Evolutionary conservation across 2,113 vertebrate species (phyloP), one percentile per base, ranked within the genome.

Genomic region (Colossoma macropomum): DNA sequence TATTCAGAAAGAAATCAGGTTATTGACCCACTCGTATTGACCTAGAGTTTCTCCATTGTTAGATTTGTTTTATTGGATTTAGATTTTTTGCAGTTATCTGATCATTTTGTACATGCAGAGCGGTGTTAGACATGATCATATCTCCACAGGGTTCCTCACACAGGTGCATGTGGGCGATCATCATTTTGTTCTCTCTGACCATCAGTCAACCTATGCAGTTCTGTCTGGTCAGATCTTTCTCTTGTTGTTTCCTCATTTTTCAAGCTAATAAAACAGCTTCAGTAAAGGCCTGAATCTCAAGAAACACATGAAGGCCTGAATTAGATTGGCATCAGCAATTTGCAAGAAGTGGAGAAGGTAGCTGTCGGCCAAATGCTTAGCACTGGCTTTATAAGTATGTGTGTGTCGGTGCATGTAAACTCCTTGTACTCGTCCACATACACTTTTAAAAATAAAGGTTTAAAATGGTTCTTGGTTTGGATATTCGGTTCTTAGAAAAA

Each of bases 111-210:
- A 38, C 34, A 4, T 38, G 7, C 7, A 38, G 3, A 7, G 34
- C n/a, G 34, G 34, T 3, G 34, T 4, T 56, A 4, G 30, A 45
- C n/a, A n/a, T n/a, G n/a, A n/a, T n/a, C n/a, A n/a, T 27, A 70
- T 71, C 45, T 72, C 32, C 15, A 6, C 32, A 32, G 63, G 77
- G 59, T 70, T 21, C 66, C 21, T 62, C 28, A 27, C 66, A 32
- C 32, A 80, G 65, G 65, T 72, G 25, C 54, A 76, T 70, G 72
- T 63, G 69, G 77, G 77, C 19, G 72, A 45, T 70, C 45, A 56
- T 73, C 21, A 54, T 80, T 86, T 77, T 80, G 54, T 83, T 83
- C 65, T 75, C 65, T 27, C 56, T 59, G 75, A 70, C 16, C 76
- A 27, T 13, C 27, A 27, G 65, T 80, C 77, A 72, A 59, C 30